A percentile compares a stretch with the other conserved stretches of the same genome.
These are phyloP conservation scores for Meles meles DNA, from an alignment of 2,113 vertebrate species.

Conservation along the genomic window DNA sequence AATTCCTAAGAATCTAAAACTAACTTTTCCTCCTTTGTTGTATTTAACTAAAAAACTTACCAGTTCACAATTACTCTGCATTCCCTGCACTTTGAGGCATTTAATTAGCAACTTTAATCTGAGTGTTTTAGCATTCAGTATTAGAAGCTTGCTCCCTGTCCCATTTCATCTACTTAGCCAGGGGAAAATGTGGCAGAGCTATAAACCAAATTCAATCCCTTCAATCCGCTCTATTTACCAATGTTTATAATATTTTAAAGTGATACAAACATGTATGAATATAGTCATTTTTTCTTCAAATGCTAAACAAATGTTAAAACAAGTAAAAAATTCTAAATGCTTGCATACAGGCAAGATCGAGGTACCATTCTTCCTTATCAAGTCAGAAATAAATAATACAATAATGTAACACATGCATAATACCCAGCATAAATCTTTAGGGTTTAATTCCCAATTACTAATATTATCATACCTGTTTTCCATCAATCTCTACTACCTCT, in stretches of 20 bases:
- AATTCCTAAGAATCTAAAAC: background rate
- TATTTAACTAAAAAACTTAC: background rate
- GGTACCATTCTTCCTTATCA: background rate
- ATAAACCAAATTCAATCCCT: background rate
- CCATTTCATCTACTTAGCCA: background rate
- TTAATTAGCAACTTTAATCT: background rate
- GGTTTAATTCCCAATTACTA: constrained; percentile 2
- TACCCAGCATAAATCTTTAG: background rate
- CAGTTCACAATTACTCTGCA: background rate
- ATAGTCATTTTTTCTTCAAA: background rate
- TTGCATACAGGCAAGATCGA: background rate
- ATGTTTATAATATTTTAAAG: background rate
- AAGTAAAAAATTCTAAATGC: background rate
- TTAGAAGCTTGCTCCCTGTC: background rate
- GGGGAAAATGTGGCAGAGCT: background rate
- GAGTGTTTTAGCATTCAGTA: background rate
- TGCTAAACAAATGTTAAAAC: background rate
- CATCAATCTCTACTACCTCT: constrained; percentile 92
- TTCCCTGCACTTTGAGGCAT: background rate
- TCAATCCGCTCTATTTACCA: background rate
- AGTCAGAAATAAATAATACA: constrained; percentile 23
- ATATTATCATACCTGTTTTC: constrained; percentile 85
- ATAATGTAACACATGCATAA: background rate
- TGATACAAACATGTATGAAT: background rate
- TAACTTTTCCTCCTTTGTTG: background rate